Conservation (phyloP, 2,797 vertebrate genomes). For the Rallus crepitans region DNA sequence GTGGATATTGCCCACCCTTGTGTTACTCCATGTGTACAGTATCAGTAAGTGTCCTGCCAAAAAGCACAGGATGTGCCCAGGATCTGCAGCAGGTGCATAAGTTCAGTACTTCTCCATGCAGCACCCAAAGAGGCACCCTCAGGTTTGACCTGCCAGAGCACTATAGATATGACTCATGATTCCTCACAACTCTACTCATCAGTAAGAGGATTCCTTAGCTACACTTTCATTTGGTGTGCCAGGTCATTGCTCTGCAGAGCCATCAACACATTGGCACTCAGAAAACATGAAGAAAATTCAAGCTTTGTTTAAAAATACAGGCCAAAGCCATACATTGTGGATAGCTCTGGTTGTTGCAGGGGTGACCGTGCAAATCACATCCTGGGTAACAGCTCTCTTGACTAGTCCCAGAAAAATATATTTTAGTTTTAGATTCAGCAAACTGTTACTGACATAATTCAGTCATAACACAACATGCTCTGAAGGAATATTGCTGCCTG, state of each 20-base stretch:
- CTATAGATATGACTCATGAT: not conserved
- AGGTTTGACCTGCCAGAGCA: not conserved
- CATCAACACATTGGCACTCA: not conserved
- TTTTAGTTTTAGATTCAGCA: slow-evolving; percentile 18
- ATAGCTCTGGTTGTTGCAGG: not conserved
- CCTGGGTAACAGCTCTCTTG: not conserved
- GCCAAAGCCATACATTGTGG: not conserved
- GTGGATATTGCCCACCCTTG: not conserved
- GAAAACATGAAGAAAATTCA: not conserved
- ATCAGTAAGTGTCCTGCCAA: fast-evolving
- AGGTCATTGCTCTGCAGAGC: not conserved
- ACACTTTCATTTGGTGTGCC: not conserved
- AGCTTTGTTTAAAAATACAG: not conserved
- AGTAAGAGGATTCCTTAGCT: not conserved
- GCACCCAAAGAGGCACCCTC: not conserved
- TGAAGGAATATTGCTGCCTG: not conserved
- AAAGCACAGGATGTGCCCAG: not conserved
- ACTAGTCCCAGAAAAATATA: not conserved
- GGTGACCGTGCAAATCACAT: not conserved
- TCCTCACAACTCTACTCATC: not conserved
- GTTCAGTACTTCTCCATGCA: not conserved
- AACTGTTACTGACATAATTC: not conserved
- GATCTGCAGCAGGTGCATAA: not conserved
- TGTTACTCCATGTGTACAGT: not conserved
- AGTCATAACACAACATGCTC: not conserved